Evolutionary conservation across 2,113 vertebrate genomes (phyloP), one percentile per base, ranked within the genome.

Genomic region (Girardinichthys multiradiatus): DNA sequence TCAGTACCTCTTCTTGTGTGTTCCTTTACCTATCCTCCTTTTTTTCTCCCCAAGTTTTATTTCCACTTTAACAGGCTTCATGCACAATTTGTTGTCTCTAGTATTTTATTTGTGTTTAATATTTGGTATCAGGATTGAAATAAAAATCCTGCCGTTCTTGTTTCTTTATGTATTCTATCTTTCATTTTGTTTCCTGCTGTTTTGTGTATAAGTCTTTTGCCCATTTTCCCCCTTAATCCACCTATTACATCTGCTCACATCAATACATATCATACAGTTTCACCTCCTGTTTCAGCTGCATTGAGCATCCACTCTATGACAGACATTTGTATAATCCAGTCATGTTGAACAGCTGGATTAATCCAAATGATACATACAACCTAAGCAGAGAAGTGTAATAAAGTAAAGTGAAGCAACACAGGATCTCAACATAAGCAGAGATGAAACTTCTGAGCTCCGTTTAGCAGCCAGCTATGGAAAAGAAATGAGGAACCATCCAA

Each of bases 381-480:
- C 48, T 54, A 17, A 54, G 48, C 48, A 5, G 8, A 10, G 48
- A 54, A 10, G 48, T 10, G 24, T n/a, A n/a, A 54, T 54, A 54
- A n/a, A 54, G 21, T 11, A 54, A 21, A 1, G 9, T 9, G 2
- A 54, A 7, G 48, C 9, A n/a, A n/a, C 21, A n/a, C 48, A 54
- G 0, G 21, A 54, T 5, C 48, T n/a, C 48, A 54, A 10, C 2
- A 9, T 54, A 54, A 54, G 21, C 30, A 33, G 10, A 30, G 30
- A 11, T 24, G 17, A 62, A 21, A 31, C 8, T 33, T 33, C 1
- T 11, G 24, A 62, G 45, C 63, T 54, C n/a, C 24, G 17, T 54
- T 54, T 54, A 66, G 72, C 72, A 59, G 71, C 31, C 3, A 29
- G 62, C 71, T 33, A 33, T 60, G 33, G 42, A 51, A 63, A 72